Conservation (phyloP, 2,113 vertebrate species). For the Hippolais icterina region DNA sequence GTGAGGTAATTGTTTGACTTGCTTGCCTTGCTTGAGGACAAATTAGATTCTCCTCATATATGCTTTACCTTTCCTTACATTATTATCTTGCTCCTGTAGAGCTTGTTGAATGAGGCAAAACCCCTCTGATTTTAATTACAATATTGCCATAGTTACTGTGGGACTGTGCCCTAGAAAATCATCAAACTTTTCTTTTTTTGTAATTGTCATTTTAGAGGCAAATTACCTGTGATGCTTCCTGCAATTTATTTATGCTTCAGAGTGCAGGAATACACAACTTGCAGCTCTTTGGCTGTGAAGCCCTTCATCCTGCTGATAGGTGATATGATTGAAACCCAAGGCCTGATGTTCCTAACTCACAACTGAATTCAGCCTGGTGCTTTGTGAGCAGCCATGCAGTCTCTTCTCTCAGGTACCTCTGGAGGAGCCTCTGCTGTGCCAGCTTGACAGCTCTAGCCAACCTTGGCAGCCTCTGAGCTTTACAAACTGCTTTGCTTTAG, state of each 20-base stretch:
- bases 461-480: conserved; percentile 8
- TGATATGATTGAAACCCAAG: not conserved
- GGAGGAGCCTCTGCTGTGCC: not conserved
- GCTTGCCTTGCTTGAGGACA: not conserved
- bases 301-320: not conserved
- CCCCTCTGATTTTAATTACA: not conserved
- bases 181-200: not conserved
- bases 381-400: not conserved
- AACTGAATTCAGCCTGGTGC: not conserved
- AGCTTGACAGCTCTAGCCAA: not conserved
- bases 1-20: not conserved
- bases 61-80: not conserved
- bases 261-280: not conserved
- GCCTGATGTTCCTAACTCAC: not conserved
- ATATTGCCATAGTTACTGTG: not conserved
- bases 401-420: not conserved
- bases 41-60: not conserved
- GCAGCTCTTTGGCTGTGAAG: not conserved
- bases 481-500: conserved; percentile 23
- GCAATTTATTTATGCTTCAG: not conserved
- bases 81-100: not conserved
- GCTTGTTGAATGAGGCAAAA: conserved; percentile 1
- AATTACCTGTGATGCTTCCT: not conserved
- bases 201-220: not conserved
- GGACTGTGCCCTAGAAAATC: not conserved